Percentiles rank a stretch among this genome's conserved stretches.
Evolutionary conservation across 2,888 invertebrate genomes (phyloP).

Genomic region (Lasioglossum lativentre): DNA sequence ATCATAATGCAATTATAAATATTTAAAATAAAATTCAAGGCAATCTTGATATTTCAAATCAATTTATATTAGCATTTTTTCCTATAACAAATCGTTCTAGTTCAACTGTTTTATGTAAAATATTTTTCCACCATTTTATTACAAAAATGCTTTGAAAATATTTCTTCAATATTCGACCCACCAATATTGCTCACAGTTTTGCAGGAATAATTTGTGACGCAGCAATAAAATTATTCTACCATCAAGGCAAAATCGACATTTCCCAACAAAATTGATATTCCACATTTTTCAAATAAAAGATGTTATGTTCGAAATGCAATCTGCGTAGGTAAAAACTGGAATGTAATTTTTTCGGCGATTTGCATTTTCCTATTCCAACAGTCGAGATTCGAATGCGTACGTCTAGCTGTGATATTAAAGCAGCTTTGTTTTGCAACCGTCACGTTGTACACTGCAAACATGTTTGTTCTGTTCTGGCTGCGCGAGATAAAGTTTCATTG

Average conservation of each 20-base stretch:
- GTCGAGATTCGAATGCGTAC: background rate
- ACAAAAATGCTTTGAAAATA: background rate
- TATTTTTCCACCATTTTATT: background rate
- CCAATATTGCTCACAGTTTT: background rate
- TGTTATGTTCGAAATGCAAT: background rate
- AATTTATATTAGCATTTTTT: background rate
- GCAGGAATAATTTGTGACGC: background rate
- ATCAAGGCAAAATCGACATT: background rate
- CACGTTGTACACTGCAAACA: background rate
- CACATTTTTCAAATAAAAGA: background rate
- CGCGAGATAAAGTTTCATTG: background rate
- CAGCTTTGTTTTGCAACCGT: background rate
- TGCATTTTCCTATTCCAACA: background rate
- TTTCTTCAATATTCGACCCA: background rate
- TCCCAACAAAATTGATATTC: background rate
- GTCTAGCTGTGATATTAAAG: background rate
- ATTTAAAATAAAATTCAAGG: background rate
- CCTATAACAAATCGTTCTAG: background rate
- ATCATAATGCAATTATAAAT: background rate
- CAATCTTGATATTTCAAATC: background rate
- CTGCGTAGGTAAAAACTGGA: background rate
- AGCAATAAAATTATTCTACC: background rate
- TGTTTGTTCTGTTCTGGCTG: background rate
- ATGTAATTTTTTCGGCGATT: background rate
- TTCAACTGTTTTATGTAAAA: background rate